Evolutionary conservation across 2,888 invertebrate species (phyloP).

Genomic region (Argynnis bischoffii): DNA sequence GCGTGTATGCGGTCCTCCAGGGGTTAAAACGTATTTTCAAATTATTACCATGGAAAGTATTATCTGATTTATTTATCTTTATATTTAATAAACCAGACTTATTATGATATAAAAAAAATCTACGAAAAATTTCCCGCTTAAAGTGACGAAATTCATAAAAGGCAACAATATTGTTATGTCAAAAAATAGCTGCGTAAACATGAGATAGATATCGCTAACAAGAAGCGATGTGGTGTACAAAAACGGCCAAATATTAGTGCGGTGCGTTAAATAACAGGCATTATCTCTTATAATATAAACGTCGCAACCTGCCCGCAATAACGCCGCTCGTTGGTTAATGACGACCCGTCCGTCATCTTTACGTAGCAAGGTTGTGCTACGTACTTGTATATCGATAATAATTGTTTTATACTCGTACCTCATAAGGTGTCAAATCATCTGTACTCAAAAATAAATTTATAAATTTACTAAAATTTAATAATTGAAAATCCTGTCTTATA

Average conservation of each 20-base stretch:
- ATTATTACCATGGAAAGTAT: no score
- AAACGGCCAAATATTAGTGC: slow-evolving; percentile 66
- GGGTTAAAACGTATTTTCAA: no score
- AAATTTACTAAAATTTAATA: no score
- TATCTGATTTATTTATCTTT: no score
- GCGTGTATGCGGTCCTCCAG: no score
- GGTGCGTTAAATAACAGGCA: slow-evolving; percentile 66
- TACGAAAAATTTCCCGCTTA: not conserved
- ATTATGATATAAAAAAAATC: not conserved
- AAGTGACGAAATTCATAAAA: slow-evolving; percentile 33
- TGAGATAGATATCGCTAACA: slow-evolving; percentile 49
- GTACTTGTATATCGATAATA: slow-evolving; percentile 6
- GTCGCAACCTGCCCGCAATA: slow-evolving; percentile 67
- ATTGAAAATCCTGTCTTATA: no score
- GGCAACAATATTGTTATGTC: slow-evolving; percentile 32
- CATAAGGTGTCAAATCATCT: no score
- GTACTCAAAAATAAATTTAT: no score
- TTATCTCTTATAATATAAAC: slow-evolving; percentile 72
- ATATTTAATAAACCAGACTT: no score
- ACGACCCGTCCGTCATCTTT: slow-evolving; percentile 64
- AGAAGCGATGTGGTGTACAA: slow-evolving; percentile 59
- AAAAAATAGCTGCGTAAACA: slow-evolving; percentile 41
- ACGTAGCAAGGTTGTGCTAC: slow-evolving; percentile 35
- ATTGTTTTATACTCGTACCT: not conserved
- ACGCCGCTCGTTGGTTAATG: slow-evolving; percentile 61